Evolutionary conservation across 2,797 vertebrate species (phyloP).

Genomic region (Protonibea diacanthus): DNA sequence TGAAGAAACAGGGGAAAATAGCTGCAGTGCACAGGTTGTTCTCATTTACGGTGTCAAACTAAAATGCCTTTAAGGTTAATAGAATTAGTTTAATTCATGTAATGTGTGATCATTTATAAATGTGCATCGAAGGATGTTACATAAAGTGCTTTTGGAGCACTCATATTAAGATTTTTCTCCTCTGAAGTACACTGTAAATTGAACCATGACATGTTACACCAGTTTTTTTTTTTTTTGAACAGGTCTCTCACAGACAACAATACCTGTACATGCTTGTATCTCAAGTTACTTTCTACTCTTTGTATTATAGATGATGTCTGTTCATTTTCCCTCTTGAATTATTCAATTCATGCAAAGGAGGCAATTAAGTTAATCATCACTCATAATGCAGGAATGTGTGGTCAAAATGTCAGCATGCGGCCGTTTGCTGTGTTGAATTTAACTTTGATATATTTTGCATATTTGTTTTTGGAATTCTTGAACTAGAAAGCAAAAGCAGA

Average conservation of each 20-base stretch:
- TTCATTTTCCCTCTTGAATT: conserved; percentile 76
- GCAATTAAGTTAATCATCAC: conserved; percentile 54
- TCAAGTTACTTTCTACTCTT: conserved; percentile 76
- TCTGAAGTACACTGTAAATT: conserved; percentile 49
- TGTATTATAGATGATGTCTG: conserved; percentile 79
- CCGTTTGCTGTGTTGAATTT: neutral
- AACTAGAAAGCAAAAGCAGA: conserved; percentile 37
- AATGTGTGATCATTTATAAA: neutral
- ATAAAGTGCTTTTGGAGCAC: conserved; percentile 11
- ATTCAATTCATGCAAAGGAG: conserved; percentile 64
- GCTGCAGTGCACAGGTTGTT: conserved; percentile 54
- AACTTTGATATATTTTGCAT: conserved; percentile 2
- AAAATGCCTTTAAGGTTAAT: conserved; percentile 38
- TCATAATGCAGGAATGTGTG: conserved; percentile 32
- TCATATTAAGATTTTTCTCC: conserved; percentile 14
- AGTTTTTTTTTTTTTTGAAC: conserved; percentile 32
- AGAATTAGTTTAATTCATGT: conserved; percentile 26
- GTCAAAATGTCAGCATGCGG: neutral
- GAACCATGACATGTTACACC: conserved; percentile 65
- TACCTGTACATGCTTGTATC: conserved; percentile 63
- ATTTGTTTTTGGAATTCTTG: conserved; percentile 10
- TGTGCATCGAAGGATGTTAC: neutral
- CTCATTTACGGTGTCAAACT: conserved; percentile 43
- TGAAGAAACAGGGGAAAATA: conserved; percentile 66
- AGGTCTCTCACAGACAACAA: conserved; percentile 61